Base-by-base conservation (phyloP, 2,797 vertebrate genomes). In the Sebastes jordani region DNA sequence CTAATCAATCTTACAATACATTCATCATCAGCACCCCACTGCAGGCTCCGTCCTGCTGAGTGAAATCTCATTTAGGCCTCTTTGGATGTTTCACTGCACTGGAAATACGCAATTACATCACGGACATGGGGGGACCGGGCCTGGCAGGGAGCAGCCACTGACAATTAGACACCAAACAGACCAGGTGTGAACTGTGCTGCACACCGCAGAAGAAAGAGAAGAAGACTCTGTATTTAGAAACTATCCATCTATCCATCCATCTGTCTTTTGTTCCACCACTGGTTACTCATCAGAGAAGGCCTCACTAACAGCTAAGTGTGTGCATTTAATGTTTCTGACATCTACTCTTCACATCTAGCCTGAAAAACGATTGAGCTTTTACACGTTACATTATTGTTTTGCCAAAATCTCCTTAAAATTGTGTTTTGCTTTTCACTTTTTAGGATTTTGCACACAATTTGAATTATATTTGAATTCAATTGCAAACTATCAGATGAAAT, bases 1-100 rank as follows among this genome's bases (percentile, higher is more conserved):
- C 96, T 97, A 97, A 97, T 97, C 97, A 97, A 97, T 97, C 96
- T 97, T 93, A 89, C 88, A 86, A 92, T 89, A 89, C 93, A 93
- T 95, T 95, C 93, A 95, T 95, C 94, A 94, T 89, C 88, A 88
- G 91, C 87, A 59, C 85, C 87, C 75, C 92, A 90, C 90, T 67
- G 80, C 88, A 82, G 84, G 85, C 90, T 85, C 86, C 36, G 76
- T 91, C 94, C 93, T 78, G 93, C 91, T 91, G 92, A 92, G 92
- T 90, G 87, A 94, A 92, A 93, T 93, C 91, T 95, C 93, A 94
- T 94, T 95, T 94, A 92, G 90, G 88, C 90, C 87, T 91, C 82
- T 91, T 91, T 92, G 84, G 90, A 92, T 88, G 88, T 92, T 93
- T 88, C 82, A 71, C 84, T 91, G 88, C 84, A 46, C 78, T 81